Conservation (phyloP, 1,140 invertebrate species). For the Trypoxylus dichotomus region DNA sequence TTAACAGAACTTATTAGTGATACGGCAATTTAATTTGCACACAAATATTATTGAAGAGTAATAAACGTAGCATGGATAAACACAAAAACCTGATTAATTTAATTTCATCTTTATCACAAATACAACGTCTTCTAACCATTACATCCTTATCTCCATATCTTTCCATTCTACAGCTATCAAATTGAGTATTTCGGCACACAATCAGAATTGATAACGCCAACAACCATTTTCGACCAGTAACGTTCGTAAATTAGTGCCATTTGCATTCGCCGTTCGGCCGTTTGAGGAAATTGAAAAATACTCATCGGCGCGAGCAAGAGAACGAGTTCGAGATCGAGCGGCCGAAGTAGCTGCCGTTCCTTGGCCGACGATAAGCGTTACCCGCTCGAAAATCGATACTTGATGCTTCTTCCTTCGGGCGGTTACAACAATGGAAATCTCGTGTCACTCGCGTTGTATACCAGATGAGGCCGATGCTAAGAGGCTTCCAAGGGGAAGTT, state of each 20-base stretch:
- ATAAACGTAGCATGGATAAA: too few relatives aligned
- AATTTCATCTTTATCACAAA: too few relatives aligned
- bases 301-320: not conserved
- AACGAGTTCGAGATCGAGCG: not conserved
- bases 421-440: slow-evolving; percentile 16
- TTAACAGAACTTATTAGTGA: too few relatives aligned
- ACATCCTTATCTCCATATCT: too few relatives aligned
- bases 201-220: too few relatives aligned
- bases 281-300: not conserved
- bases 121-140: too few relatives aligned
- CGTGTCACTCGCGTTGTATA: slow-evolving; percentile 17
- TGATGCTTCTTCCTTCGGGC: slow-evolving; percentile 9
- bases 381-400: slow-evolving; percentile 8
- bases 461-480: slow-evolving; percentile 5
- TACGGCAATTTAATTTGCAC: too few relatives aligned
- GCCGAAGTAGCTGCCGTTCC: not conserved
- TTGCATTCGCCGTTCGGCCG: not conserved
- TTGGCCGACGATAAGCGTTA: not conserved
- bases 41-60: too few relatives aligned
- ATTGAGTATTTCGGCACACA: too few relatives aligned
- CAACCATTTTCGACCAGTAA: too few relatives aligned
- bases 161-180: too few relatives aligned
- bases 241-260: not conserved
- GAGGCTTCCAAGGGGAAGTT: slow-evolving; percentile 13
- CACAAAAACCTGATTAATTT: too few relatives aligned